Percentiles rank a stretch among this genome's conserved stretches.
Evolutionary conservation across 2,797 vertebrate genomes (phyloP).

Genomic region (Apodemus agrarius): DNA sequence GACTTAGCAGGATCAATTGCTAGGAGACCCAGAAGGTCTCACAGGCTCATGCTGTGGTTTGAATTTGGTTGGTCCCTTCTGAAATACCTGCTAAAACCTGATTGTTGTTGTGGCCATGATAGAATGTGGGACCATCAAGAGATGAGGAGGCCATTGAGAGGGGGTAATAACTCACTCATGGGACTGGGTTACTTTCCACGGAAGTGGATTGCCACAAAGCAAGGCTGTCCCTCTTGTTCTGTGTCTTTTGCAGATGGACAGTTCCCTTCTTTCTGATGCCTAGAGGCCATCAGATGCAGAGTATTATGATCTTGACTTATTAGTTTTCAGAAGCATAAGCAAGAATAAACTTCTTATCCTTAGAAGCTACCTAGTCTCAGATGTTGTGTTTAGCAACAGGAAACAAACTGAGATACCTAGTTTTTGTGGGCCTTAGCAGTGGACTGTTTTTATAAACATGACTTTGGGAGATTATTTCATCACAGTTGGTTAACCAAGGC

Average conservation of each 20-base stretch:
- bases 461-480: constrained; percentile 12
- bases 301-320: not conserved
- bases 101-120: not conserved
- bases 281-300: not conserved
- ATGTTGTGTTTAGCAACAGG: not conserved
- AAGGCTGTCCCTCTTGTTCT: not conserved
- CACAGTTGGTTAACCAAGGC: not conserved
- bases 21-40: not conserved
- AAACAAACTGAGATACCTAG: not conserved
- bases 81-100: not conserved
- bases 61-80: not conserved
- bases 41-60: not conserved
- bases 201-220: too few species aligned
- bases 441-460: constrained; percentile 10
- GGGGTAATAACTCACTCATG: not conserved
- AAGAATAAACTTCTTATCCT: not conserved
- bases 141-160: not conserved
- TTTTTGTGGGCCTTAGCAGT: not conserved
- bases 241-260: too few species aligned
- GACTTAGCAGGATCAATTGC: not conserved
- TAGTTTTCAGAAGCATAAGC: not conserved
- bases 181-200: not conserved
- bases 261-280: not conserved
- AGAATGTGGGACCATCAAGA: not conserved
- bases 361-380: not conserved